Conservation (phyloP, 2,797 vertebrate genomes). For the Coregonus ussuriensis region DNA sequence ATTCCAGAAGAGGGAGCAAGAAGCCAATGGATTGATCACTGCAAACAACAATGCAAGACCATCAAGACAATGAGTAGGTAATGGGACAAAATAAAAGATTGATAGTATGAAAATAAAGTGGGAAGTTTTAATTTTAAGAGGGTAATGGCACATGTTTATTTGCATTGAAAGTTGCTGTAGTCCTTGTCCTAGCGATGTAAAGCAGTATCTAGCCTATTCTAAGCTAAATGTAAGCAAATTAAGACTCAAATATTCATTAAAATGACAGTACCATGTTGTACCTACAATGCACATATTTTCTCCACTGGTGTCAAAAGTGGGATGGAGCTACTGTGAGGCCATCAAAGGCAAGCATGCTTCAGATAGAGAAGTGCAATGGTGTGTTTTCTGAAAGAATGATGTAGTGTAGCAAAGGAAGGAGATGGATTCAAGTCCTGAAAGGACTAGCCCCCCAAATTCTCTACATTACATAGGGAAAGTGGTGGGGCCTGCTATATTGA, state of each 20-base stretch:
- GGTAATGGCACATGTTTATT: background rate
- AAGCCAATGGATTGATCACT: slow-evolving; percentile 3
- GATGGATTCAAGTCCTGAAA: too few relatives aligned
- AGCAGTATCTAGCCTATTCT: background rate
- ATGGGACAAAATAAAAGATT: background rate
- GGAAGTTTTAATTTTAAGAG: background rate
- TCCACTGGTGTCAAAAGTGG: background rate
- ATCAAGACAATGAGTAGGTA: background rate
- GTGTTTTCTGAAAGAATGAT: background rate
- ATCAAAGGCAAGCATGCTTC: too few relatives aligned
- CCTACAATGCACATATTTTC: background rate
- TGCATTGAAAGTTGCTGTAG: background rate
- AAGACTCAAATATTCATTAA: too few relatives aligned
- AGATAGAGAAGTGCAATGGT: too few relatives aligned
- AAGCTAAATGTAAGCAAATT: too few relatives aligned
- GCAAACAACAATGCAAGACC: background rate
- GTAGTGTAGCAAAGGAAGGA: background rate
- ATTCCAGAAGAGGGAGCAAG: slow-evolving; percentile 31
- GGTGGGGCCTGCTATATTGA: too few relatives aligned
- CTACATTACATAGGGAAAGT: too few relatives aligned
- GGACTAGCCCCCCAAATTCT: too few relatives aligned
- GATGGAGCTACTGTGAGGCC: too few relatives aligned
- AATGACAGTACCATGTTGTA: background rate
- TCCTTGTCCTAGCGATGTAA: background rate
- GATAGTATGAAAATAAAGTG: background rate